Evolutionary conservation across 2,888 invertebrate species (phyloP).

Genomic region (Cerastis leucographa): DNA sequence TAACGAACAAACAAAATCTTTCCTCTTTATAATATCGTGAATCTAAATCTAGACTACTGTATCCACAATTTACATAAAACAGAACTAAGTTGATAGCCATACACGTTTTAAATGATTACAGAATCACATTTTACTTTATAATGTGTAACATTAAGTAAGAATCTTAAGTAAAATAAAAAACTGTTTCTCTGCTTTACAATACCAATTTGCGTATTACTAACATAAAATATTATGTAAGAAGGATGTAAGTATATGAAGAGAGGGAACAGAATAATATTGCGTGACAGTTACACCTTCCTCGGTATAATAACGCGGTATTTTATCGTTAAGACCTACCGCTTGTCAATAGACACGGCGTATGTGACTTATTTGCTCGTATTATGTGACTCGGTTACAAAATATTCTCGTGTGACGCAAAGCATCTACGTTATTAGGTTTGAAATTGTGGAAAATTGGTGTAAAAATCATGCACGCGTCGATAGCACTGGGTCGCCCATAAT

Average conservation of each 20-base stretch:
- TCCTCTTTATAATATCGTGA: no score
- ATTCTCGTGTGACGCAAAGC: conserved; percentile 44
- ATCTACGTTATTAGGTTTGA: conserved; percentile 41
- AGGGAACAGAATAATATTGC: conserved; percentile 44
- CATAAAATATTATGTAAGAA: conserved; percentile 15
- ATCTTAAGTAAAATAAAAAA: neutral
- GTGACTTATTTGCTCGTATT: conserved; percentile 66
- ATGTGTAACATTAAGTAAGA: neutral
- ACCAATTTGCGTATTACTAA: conserved; percentile 7
- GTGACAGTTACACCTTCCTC: conserved; percentile 52
- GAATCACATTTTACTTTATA: neutral
- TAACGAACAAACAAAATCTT: no score
- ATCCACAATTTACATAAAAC: neutral
- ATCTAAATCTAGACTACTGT: no score
- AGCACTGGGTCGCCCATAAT: conserved; percentile 32
- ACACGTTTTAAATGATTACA: neutral
- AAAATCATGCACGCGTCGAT: conserved; percentile 31
- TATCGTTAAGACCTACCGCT: conserved; percentile 67
- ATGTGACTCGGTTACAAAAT: conserved; percentile 66
- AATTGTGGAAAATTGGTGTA: conserved; percentile 47
- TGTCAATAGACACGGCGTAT: conserved; percentile 66
- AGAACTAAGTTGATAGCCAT: neutral
- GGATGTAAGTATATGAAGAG: conserved; percentile 22
- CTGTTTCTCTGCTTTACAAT: neutral
- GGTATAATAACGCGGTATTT: conserved; percentile 66